Evolutionary conservation across 2,797 vertebrate species (phyloP), one percentile per base, ranked within the genome.

Genomic region (Naso thynnoides): DNA sequence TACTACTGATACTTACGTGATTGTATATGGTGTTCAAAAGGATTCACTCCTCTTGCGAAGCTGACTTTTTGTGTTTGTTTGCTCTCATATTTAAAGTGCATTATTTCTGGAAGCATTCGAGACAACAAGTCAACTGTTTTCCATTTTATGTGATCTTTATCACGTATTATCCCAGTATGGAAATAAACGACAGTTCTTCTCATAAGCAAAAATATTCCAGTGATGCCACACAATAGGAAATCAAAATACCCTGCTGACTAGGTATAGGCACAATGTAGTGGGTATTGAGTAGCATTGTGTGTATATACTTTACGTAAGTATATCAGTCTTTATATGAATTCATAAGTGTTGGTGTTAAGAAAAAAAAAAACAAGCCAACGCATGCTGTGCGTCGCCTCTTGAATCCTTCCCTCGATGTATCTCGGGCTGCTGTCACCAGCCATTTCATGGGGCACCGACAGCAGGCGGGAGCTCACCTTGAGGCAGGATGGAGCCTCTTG

Each of bases 401-500:
- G 59, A 80, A 55, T 70, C 57, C 33, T 27, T 80, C 29, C 54
- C 58, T 84, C 65, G 33, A 6, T 47, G 11, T 61, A 67, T 83
- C 82, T 76, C 61, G 1, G 57, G 73, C 76, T 83, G 83, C 86
- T 89, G 90, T 93, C 89, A 83, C 68, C 78, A 78, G 67, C 61
- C 70, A 64, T 90, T 92, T 86, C 81, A 80, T 49, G 73, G 79
- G 70, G 77, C 68, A 50, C 84, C 75, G 86, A 89, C 81, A 78
- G 72, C 81, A 76, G 83, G 86, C 82, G 39, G 84, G 78, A 83
- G 84, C 88, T 94, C 89, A 93, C 93, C 92, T 94, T 90, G 89
- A 92, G 89, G 91, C 87, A 69, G 78, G 73, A 84, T 13, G 53
- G 84, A 88, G 89, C 64, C 90, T 85, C 80, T 77, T 92, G 91